A percentile compares a stretch with the other conserved stretches of the same genome.
Evolutionary conservation across 1,140 invertebrate species (phyloP).

Genomic region (Drosophila leontia): DNA sequence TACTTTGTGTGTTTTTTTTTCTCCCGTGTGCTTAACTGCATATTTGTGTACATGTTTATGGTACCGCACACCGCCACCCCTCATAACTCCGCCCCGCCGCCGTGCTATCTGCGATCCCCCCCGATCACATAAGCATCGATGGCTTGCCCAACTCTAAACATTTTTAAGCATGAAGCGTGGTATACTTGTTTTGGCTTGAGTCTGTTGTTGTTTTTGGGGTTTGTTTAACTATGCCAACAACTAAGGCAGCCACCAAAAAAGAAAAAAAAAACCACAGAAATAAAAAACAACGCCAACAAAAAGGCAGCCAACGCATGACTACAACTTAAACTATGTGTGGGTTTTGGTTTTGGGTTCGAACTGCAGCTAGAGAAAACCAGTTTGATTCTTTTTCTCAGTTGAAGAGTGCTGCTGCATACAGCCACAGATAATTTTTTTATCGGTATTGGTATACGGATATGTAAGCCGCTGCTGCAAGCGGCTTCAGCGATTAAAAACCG

Average conservation of each 20-base stretch:
- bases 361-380: constrained; percentile 64
- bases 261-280: constrained; percentile 17
- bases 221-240: constrained; percentile 76
- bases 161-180: constrained; percentile 79
- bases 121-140: constrained; percentile 74
- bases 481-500: constrained; percentile 80
- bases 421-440: constrained; percentile 9
- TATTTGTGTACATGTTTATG: constrained; percentile 71
- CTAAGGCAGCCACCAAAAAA: constrained; percentile 43
- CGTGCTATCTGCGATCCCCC: constrained; percentile 15
- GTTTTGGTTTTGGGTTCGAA: constrained; percentile 56
- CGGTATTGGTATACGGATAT: constrained; percentile 34
- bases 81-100: neutral
- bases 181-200: constrained; percentile 70
- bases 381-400: constrained; percentile 77
- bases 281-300: constrained; percentile 24
- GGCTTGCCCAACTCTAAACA: constrained; percentile 70
- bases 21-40: constrained; percentile 57
- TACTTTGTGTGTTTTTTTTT: constrained; percentile 70
- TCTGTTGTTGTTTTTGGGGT: constrained; percentile 30
- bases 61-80: constrained; percentile 16
- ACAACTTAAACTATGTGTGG: constrained; percentile 79
- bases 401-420: constrained; percentile 21
- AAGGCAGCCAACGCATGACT: constrained; percentile 61
- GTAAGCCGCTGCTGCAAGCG: constrained; percentile 61